Conservation (phyloP, 2,888 invertebrate genomes). For the Hyles lineata region DNA sequence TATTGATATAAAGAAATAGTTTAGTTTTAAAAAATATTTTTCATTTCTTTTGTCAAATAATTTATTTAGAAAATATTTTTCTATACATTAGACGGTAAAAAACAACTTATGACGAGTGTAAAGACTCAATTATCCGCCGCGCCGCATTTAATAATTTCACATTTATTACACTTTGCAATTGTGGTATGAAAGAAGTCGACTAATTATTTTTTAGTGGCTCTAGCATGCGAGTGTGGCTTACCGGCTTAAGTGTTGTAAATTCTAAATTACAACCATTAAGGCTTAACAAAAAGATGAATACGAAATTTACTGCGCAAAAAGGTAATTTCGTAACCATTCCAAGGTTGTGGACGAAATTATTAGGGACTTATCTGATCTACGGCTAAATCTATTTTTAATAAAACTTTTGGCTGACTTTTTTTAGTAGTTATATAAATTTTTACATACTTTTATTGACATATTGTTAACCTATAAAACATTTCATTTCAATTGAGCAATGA, state of each 20-base stretch:
- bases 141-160: background rate
- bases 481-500: too few species aligned
- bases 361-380: background rate
- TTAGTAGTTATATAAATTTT: too few species aligned
- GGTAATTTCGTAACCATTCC: background rate
- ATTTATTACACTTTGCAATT: background rate
- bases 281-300: slow-evolving; percentile 5
- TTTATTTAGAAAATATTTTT: too few species aligned
- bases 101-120: too few species aligned
- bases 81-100: too few species aligned
- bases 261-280: slow-evolving; percentile 8
- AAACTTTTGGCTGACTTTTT: background rate
- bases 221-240: background rate
- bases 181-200: too few species aligned
- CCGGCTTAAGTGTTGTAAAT: slow-evolving; percentile 1
- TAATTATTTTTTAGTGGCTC: background rate
- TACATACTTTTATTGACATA: too few species aligned
- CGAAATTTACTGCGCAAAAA: background rate
- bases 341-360: background rate
- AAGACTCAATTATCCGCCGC: too few species aligned
- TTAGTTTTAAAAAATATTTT: too few species aligned
- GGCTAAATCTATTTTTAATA: background rate
- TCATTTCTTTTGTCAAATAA: too few species aligned
- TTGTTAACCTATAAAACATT: too few species aligned
- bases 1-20: too few species aligned